A percentile compares a stretch with the other conserved stretches of the same genome.
Conservation (phyloP, 1,140 invertebrate species). For the Cyclina sinensis region DNA sequence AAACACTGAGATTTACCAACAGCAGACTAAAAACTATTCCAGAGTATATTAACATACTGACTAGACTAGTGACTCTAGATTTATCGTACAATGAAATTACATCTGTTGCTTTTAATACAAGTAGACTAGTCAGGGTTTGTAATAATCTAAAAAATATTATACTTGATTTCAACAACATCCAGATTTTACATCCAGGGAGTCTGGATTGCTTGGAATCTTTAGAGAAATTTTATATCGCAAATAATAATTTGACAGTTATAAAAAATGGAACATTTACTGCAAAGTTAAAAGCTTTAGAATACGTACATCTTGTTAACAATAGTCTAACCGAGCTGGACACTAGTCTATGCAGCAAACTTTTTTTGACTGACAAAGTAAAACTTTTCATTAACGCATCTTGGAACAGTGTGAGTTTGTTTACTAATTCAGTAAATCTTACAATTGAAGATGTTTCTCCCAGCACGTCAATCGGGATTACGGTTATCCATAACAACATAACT, state of each 20-base stretch:
- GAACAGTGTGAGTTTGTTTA: background rate
- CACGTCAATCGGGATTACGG: background rate
- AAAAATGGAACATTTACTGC: slow-evolving; percentile 23
- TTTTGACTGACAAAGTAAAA: background rate
- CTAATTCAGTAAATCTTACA: slow-evolving; percentile 17
- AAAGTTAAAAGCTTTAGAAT: background rate
- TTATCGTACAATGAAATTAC: slow-evolving; percentile 7
- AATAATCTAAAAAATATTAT: background rate
- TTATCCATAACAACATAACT: slow-evolving; percentile 34
- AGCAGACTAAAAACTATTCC: background rate
- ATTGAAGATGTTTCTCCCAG: background rate
- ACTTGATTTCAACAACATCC: slow-evolving; percentile 10
- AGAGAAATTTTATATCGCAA: background rate
- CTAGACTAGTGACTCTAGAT: background rate
- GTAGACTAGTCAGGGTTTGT: background rate
- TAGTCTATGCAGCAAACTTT: background rate
- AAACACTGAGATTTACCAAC: background rate
- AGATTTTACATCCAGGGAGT: background rate
- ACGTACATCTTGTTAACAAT: background rate
- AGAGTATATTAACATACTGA: background rate
- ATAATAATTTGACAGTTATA: background rate
- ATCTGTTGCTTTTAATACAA: background rate
- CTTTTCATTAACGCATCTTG: background rate
- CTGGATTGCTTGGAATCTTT: slow-evolving; percentile 15
- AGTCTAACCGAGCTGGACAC: background rate